Evolutionary conservation across 2,113 vertebrate species (phyloP).

Genomic region (Tetrax tetrax): DNA sequence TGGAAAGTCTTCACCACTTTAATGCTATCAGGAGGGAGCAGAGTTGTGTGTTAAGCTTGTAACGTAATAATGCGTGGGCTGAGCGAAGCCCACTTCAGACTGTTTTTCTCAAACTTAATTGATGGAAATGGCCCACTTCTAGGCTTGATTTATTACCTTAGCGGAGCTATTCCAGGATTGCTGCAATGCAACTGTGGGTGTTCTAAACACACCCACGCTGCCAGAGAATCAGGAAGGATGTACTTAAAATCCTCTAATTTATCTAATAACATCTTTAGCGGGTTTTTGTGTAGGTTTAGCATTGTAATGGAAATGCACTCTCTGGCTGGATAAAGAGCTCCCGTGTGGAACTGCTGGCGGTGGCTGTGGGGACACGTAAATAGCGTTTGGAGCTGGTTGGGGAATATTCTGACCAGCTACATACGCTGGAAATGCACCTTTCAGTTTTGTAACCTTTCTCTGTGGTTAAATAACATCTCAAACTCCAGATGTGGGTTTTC

Average conservation of each 20-base stretch:
- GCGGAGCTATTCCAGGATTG: slow-evolving; percentile 57
- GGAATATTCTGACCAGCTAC: background rate
- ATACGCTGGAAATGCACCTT: background rate
- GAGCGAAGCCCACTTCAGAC: slow-evolving; percentile 52
- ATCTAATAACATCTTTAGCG: slow-evolving; percentile 77
- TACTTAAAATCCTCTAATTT: slow-evolving; percentile 79
- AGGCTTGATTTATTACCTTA: slow-evolving; percentile 65
- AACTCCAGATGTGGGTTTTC: background rate
- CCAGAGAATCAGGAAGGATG: slow-evolving; percentile 74
- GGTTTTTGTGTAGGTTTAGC: slow-evolving; percentile 72
- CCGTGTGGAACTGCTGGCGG: background rate
- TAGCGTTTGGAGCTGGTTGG: background rate
- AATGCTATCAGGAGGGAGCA: slow-evolving; percentile 29
- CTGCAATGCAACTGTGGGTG: slow-evolving; percentile 70
- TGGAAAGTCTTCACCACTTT: slow-evolving; percentile 11
- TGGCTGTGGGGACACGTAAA: background rate
- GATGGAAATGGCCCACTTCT: slow-evolving; percentile 61
- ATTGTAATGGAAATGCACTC: slow-evolving; percentile 71
- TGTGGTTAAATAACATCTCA: background rate
- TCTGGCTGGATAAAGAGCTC: slow-evolving; percentile 50
- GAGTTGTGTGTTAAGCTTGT: slow-evolving; percentile 30
- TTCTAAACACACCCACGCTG: slow-evolving; percentile 66
- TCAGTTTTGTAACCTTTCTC: background rate
- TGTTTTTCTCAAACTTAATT: slow-evolving; percentile 57
- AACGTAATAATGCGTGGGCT: slow-evolving; percentile 39